These are phyloP conservation scores for Forpus xanthops DNA, from an alignment of 2,797 vertebrate species.

Conservation along the genomic window DNA sequence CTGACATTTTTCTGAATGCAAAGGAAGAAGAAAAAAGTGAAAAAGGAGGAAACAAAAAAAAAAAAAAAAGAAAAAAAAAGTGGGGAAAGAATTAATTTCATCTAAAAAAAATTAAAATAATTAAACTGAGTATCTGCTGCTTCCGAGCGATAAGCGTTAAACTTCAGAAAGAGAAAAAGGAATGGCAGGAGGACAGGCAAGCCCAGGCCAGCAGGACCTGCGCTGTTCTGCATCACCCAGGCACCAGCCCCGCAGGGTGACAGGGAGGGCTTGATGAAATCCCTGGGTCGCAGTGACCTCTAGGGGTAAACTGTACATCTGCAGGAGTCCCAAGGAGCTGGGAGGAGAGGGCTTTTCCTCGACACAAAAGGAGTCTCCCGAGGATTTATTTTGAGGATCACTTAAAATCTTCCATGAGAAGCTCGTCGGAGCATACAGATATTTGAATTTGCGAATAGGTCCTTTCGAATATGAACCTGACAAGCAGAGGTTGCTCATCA, in stretches of 20 bases:
- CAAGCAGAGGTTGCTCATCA: not conserved
- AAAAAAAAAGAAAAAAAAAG: too few species aligned
- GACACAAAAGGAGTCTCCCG: not conserved
- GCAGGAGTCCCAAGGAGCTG: not conserved
- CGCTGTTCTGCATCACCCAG: not conserved
- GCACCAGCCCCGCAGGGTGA: fast-evolving
- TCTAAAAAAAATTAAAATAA: not conserved
- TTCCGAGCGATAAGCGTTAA: not conserved
- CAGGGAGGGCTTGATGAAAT: not conserved
- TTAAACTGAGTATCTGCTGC: not conserved
- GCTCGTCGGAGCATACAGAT: not conserved
- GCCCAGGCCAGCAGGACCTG: not conserved
- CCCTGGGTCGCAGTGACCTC: constrained; percentile 73
- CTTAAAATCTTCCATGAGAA: not conserved
- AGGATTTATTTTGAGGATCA: not conserved
- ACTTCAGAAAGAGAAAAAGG: not conserved
- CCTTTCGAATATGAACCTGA: not conserved
- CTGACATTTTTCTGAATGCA: not conserved
- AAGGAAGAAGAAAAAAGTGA: not conserved
- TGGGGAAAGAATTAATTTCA: fast-evolving
- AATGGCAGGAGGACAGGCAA: not conserved
- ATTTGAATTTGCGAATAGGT: not conserved
- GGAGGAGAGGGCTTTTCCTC: not conserved
- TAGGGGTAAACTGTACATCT: constrained; percentile 53
- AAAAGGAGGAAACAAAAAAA: not conserved